These are phyloP conservation scores for Zeus faber DNA, from an alignment of 2,113 vertebrate genomes.

Conservation along the genomic window DNA sequence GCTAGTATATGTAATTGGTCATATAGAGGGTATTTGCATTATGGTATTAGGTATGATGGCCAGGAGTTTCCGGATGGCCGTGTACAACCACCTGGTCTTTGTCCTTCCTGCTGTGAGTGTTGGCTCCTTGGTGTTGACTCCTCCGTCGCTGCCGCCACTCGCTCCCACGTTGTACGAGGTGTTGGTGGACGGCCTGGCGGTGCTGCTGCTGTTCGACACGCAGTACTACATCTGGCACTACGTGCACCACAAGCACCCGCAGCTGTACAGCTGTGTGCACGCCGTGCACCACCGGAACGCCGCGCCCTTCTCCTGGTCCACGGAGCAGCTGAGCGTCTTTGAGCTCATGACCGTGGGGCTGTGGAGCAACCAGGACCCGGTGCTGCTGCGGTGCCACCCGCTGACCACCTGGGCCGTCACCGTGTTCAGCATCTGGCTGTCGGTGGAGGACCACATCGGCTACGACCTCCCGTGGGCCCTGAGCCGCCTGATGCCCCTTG, in stretches of 20 bases:
- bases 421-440: conserved; percentile 69
- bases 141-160: conserved; percentile 38
- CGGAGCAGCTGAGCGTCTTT: conserved; percentile 64
- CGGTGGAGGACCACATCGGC: conserved; percentile 74
- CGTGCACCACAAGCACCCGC: conserved; percentile 65
- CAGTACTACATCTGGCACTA: conserved; percentile 73
- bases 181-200: conserved; percentile 49
- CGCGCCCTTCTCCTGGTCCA: conserved; percentile 67
- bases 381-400: conserved; percentile 62
- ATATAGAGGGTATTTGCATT: no score
- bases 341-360: conserved; percentile 70
- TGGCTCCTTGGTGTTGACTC: conserved; percentile 42
- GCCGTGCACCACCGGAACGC: conserved; percentile 67
- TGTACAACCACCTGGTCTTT: conserved; percentile 70
- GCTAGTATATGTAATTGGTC: no score
- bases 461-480: conserved; percentile 69
- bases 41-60: no score
- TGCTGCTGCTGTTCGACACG: conserved; percentile 70
- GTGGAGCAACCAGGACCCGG: conserved; percentile 67
- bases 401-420: conserved; percentile 60
- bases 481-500: conserved; percentile 63
- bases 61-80: conserved; percentile 43
- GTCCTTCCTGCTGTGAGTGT: conserved; percentile 59
- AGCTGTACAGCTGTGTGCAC: conserved; percentile 66
- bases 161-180: conserved; percentile 61